A percentile compares a stretch with the other conserved stretches of the same genome.
Evolutionary conservation across 2,797 vertebrate genomes (phyloP).

Genomic region (Garrulus glandarius): DNA sequence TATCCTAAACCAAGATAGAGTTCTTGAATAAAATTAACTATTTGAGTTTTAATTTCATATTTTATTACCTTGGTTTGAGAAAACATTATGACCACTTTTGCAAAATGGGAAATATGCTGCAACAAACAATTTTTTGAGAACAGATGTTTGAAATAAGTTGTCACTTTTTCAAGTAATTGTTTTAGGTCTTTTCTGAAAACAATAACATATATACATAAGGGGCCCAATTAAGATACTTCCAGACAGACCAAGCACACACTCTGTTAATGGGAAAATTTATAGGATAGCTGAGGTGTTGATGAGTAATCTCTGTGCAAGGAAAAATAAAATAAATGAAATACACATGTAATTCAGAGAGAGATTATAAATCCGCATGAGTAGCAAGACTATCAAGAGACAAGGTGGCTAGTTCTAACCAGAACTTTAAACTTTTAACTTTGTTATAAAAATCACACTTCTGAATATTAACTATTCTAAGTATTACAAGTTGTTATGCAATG

Average conservation of each 20-base stretch:
- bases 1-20: not conserved
- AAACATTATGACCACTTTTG: not conserved
- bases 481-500: not conserved
- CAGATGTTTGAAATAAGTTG: not conserved
- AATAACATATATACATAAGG: not conserved
- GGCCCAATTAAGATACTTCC: not conserved
- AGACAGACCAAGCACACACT: not conserved
- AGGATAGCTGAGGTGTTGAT: not conserved
- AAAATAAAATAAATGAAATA: not conserved
- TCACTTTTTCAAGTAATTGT: not conserved
- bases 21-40: not conserved
- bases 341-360: not conserved
- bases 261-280: not conserved
- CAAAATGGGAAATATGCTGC: not conserved
- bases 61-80: not conserved
- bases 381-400: not conserved
- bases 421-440: not conserved
- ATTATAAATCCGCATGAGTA: not conserved
- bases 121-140: fast-evolving
- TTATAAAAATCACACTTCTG: not conserved
- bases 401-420: not conserved
- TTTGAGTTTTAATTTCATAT: not conserved
- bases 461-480: not conserved
- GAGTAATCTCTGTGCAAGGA: not conserved
- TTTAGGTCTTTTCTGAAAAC: not conserved